Percentiles rank a stretch among this genome's conserved stretches.
phyloP scores from a whole-genome alignment of 2,797 vertebrate genomes.

The Glossophaga mutica region DNA sequence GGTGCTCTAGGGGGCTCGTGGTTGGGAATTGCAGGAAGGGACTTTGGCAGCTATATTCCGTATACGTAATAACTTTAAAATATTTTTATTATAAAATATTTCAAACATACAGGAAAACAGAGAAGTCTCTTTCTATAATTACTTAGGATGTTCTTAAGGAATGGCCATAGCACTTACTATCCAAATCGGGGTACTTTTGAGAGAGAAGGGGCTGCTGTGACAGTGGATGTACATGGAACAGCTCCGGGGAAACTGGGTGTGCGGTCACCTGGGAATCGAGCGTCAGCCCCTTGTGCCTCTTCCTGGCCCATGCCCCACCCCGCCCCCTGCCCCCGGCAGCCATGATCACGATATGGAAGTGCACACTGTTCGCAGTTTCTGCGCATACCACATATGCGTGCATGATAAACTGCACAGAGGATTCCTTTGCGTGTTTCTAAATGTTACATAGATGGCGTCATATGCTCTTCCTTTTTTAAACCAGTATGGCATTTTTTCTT shows the following conservation, averaged over 20 bases:
- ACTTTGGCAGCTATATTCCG: background rate
- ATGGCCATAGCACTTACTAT: background rate
- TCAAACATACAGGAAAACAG: background rate
- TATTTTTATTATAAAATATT: slow-evolving; percentile 15
- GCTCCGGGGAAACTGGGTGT: background rate
- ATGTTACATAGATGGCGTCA: background rate
- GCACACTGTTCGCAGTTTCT: background rate
- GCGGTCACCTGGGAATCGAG: background rate
- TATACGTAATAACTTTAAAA: background rate
- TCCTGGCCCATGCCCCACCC: background rate
- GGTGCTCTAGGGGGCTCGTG: background rate
- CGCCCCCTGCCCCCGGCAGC: background rate
- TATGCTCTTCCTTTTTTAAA: slow-evolving; percentile 16
- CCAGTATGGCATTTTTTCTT: background rate
- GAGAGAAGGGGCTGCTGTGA: background rate
- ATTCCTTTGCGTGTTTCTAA: background rate
- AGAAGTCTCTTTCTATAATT: background rate
- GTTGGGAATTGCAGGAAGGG: background rate
- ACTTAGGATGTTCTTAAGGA: background rate
- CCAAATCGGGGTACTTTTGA: background rate
- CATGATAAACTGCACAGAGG: background rate
- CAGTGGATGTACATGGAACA: background rate
- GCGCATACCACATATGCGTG: background rate
- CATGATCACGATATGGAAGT: background rate
- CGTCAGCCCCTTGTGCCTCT: background rate